These are phyloP conservation scores for Hyles euphorbiae DNA, from an alignment of 1,140 invertebrate genomes.

Conservation along the genomic window DNA sequence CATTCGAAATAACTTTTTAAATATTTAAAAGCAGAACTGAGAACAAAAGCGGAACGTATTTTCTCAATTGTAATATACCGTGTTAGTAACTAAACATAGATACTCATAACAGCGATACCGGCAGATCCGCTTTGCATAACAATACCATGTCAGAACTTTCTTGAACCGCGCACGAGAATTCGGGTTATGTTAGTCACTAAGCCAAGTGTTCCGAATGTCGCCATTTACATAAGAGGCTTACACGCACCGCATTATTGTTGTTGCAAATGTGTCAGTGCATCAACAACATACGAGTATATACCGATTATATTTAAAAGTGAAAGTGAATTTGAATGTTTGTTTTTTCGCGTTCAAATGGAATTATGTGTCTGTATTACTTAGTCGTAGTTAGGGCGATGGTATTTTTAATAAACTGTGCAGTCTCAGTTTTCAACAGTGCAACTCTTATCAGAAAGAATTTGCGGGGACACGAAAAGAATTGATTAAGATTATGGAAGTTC, in stretches of 20 bases:
- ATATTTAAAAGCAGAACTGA: too few species aligned
- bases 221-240: slow-evolving; percentile 43
- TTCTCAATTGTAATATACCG: too few species aligned
- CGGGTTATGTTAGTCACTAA: slow-evolving; percentile 50
- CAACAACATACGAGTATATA: neutral
- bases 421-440: too few species aligned
- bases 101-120: neutral
- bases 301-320: slow-evolving; percentile 14
- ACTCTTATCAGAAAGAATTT: too few species aligned
- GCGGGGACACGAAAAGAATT: too few species aligned
- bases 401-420: too few species aligned
- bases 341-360: neutral
- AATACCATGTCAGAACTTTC: slow-evolving; percentile 53
- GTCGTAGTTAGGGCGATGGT: too few species aligned
- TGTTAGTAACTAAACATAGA: neutral
- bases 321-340: slow-evolving; percentile 15
- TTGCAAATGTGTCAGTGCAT: slow-evolving; percentile 22
- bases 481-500: too few species aligned
- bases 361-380: too few species aligned
- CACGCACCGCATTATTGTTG: slow-evolving; percentile 31
- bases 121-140: slow-evolving; percentile 60
- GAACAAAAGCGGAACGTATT: too few species aligned
- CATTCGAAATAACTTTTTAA: too few species aligned
- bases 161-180: slow-evolving; percentile 42
- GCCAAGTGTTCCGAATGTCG: slow-evolving; percentile 15